Evolutionary conservation across 2,797 vertebrate species (phyloP), one percentile per base, ranked within the genome.

Genomic region (Menidia menidia): DNA sequence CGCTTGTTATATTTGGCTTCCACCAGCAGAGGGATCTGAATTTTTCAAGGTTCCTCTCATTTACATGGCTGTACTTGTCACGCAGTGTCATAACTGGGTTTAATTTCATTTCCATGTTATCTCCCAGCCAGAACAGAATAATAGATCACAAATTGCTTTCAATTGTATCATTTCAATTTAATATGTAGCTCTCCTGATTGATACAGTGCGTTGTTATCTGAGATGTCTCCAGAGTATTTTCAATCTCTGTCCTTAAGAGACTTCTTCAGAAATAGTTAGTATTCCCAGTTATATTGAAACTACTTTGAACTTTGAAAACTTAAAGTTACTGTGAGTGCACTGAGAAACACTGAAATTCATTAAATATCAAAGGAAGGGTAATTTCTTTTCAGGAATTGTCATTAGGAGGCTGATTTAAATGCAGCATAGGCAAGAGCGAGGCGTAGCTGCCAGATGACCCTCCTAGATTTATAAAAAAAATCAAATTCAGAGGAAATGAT

Each of bases 21-120:
- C 45, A 41, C 77, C 92, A 90, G 78, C 80, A 93, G 92, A 91
- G 86, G 88, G 85, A 30, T 60, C 55, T 72, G 61, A 51, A 0
- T 32, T 54, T 81, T 71, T 80, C 65, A 70, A 51, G 73, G 42
- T 31, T 9, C 6, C 3, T 39, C 14, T 33, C 11, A 14, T 7
- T 56, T 30, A 45, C 35, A 5, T 7, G 10, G 10, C 4, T 10
- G 74, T 58, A 51, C 16, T 60, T 7, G 48, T 32, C 39, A 43
- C 4, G 15, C n/a, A 31, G 15, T 11, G 30, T 45, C 44, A 16
- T 9, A 45, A 1, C 52, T 74, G 4, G 43, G 45, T 58, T 77
- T 75, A 43, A 64, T 3, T 75, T 71, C 44, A 71, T 79, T 77
- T 74, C n/a, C 25, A 76, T 80, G 16, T 57, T 80, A 66, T 76